phyloP scores from a whole-genome alignment of 2,113 vertebrate species.

The Macquaria australasica region DNA sequence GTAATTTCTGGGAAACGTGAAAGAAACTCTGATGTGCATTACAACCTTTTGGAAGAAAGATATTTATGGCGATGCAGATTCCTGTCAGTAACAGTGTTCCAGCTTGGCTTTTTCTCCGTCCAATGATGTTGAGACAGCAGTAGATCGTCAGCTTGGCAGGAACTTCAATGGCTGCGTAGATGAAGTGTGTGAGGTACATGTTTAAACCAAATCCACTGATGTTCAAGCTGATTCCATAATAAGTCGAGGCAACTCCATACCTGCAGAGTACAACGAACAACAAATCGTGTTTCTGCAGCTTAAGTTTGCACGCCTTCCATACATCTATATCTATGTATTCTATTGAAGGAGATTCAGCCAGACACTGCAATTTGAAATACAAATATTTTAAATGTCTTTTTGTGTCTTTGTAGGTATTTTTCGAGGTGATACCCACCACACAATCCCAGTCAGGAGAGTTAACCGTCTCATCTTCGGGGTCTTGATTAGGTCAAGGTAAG shows the following conservation, averaged over 20 bases:
- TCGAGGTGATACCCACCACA: conserved; percentile 67
- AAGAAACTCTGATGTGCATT: neutral
- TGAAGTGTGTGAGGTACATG: conserved; percentile 83
- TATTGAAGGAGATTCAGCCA: neutral
- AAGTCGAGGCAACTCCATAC: conserved; percentile 79
- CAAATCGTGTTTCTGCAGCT: neutral
- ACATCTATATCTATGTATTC: neutral
- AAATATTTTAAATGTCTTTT: neutral
- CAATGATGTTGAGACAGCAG: conserved; percentile 65
- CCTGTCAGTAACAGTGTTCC: conserved; percentile 72
- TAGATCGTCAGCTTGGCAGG: conserved; percentile 78
- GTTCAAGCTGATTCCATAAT: conserved; percentile 85
- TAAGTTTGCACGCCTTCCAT: neutral
- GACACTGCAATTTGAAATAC: neutral
- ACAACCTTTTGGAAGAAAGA: conserved; percentile 80
- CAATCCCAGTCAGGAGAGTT: conserved; percentile 47
- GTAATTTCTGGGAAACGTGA: neutral
- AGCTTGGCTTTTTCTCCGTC: conserved; percentile 72
- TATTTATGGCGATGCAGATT: conserved; percentile 77
- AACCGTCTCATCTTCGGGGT: conserved; percentile 63
- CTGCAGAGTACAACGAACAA: conserved; percentile 49
- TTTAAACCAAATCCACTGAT: conserved; percentile 80
- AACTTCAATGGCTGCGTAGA: conserved; percentile 81
- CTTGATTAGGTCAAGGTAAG: conserved; percentile 63
- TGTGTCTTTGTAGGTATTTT: neutral